A percentile compares a stretch with the other conserved stretches of the same genome.
These are phyloP conservation scores for Lepidocolaptes lacrymiger DNA, from an alignment of 2,797 vertebrate genomes.

Conservation along the genomic window DNA sequence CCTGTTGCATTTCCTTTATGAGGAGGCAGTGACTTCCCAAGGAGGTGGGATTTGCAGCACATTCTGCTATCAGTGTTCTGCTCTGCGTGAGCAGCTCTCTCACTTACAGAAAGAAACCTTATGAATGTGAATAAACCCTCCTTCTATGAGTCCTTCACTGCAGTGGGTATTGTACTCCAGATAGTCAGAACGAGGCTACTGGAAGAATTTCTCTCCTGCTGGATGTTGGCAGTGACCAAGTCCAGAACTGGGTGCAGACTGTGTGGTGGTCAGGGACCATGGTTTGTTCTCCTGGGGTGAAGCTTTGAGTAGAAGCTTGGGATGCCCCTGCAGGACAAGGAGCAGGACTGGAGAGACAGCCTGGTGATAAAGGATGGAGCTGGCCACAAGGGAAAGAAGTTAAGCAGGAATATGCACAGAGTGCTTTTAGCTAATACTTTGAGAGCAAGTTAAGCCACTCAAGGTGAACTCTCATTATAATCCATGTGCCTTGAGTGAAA, in stretches of 20 bases:
- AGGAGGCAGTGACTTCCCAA: neutral
- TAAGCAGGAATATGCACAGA: neutral
- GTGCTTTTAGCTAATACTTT: neutral
- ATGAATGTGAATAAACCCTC: neutral
- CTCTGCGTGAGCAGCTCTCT: neutral
- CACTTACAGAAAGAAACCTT: neutral
- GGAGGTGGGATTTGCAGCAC: neutral
- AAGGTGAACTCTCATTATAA: neutral
- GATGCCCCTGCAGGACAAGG: neutral
- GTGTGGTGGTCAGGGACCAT: neutral
- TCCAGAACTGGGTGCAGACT: neutral
- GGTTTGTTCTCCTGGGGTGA: neutral
- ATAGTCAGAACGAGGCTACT: neutral
- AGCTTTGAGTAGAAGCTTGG: neutral
- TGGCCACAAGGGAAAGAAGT: neutral
- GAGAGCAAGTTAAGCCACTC: neutral
- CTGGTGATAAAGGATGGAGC: neutral
- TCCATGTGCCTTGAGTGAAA: neutral
- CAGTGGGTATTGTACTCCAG: neutral
- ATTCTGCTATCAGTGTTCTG: neutral
- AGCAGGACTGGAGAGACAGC: neutral
- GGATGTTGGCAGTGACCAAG: neutral
- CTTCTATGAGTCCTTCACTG: neutral
- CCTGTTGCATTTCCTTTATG: neutral
- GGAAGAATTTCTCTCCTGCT: neutral